Base-by-base conservation (phyloP, 2,888 invertebrate species). In the Perdita meconis region DNA sequence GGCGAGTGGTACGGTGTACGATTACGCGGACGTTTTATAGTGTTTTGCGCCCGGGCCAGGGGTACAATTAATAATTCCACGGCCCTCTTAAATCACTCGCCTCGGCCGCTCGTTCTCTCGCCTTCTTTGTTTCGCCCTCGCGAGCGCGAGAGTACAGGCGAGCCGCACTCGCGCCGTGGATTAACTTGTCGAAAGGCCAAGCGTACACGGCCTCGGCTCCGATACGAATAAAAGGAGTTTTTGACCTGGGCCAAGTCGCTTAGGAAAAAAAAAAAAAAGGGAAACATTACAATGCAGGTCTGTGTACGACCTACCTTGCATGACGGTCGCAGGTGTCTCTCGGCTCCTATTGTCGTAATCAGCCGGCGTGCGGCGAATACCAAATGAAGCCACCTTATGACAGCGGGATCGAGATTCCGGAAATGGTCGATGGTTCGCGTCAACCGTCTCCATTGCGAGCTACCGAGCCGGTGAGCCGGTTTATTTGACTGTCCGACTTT, bases 11-110 rank as follows among this genome's bases (percentile, higher is more conserved):
- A 65, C 16, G 56, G 50, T 40, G 61, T 60, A 61, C 74, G 61
- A 65, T 75, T 74, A 75, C 66, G 26, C 8, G 53, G 26, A 47
- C 42, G 69, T 59, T 66, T 55, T 50, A 59, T 51, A 38, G 61
- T 40, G 38, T 70, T 76, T 56, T 55, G 51, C 47, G 24, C 56
- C 1, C 44, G 19, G 13, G 19, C 24, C 44, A 12, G 30, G 59
- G 63, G 64, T 47, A 38, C 63, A 55, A 68, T 78, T 79, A 71
- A 79, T 60, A 63, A 67, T 78, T 67, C 55, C 61, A 30, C 53
- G 26, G 77, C 74, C 51, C 84, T 71, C 81, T 80, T 84, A 83
- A 84, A 83, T 84, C 84, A 81, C 72, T 68, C 64, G 78, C 44
- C 68, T 64, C 36, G 73, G 74, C 77, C 61, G 73, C 73, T 24